Evolutionary conservation across 2,113 vertebrate species (phyloP), one percentile per base, ranked within the genome.

Genomic region (Leptosomus discolor): DNA sequence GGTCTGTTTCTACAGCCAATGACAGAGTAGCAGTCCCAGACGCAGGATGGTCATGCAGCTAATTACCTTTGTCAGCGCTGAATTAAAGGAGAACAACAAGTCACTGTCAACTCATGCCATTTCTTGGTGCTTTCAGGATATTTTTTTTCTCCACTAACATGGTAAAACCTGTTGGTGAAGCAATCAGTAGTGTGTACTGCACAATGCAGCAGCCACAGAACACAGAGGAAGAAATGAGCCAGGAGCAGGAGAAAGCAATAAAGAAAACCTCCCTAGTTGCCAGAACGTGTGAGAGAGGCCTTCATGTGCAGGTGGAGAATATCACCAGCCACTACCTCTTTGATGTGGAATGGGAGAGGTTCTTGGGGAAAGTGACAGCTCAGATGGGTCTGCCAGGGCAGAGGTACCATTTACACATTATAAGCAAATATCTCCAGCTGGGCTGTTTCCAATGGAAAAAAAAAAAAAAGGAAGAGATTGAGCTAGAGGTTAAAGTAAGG

Each of bases 261-360:
- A 91, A 89, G 69, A 89, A 93, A 95, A 73, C 27, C 39, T 63
- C 32, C 15, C 78, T 64, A 15, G 9, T 24, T 91, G 48, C n/a
- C 50, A 88, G n/a, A 70, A 56, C 60, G 39, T 56, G 56, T 86
- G n/a, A 97, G 56, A 90, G 61, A 95, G 63, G n/a, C 65, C 75
- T 95, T 94, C 50, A 70, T 54, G 41, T 32, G 39, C 58, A 84
- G 85, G 60, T 92, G 65, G 57, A 92, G 73, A 91, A 88, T 29
- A 78, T 73, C 65, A 87, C 29, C 22, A 94, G 61, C 60, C 91
- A 92, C 65, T 15, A 56, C 5, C 3, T 36, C 89, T 91, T 92
- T 97, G 93, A 96, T 87, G 90, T 90, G 94, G 77, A 73, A 58
- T 79, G 61, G 67, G 89, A 97, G 81, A 96, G 67, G 74, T 71